These are phyloP conservation scores for Drosophila malerkotliana DNA, from an alignment of 1,140 invertebrate species.

Conservation along the genomic window DNA sequence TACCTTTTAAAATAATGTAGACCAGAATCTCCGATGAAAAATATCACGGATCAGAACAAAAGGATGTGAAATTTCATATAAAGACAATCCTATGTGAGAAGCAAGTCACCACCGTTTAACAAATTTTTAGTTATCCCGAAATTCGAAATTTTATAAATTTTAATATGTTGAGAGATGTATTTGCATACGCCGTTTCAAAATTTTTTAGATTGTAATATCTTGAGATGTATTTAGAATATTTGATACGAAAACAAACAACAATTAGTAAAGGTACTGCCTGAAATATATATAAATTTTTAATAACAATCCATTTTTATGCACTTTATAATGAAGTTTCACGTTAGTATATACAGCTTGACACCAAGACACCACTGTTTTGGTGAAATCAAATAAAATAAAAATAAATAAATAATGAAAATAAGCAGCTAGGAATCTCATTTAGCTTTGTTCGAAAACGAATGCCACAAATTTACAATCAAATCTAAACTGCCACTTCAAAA, in stretches of 20 bases:
- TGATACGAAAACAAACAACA: conserved; percentile 12
- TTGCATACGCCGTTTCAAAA: not conserved
- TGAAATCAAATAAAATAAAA: conserved; percentile 12
- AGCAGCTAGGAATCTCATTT: conserved; percentile 58
- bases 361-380: conserved; percentile 24
- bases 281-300: conserved; percentile 41
- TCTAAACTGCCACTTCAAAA: conserved; percentile 65
- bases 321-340: conserved; percentile 36
- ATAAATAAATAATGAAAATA: not conserved
- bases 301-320: conserved; percentile 59
- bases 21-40: conserved; percentile 11
- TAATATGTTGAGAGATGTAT: not conserved
- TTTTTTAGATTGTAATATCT: no score
- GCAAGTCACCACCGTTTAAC: conserved; percentile 3
- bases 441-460: conserved; percentile 42
- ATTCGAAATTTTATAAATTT: not conserved
- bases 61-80: conserved; percentile 4
- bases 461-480: conserved; percentile 67
- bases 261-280: conserved; percentile 29
- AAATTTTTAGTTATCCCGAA: not conserved
- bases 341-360: conserved; percentile 30
- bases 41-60: conserved; percentile 1
- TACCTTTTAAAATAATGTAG: conserved; percentile 17
- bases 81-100: conserved; percentile 29
- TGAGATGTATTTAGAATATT: not conserved